These are phyloP conservation scores for Epinotia demarniana DNA, from an alignment of 2,888 invertebrate genomes.

Conservation along the genomic window DNA sequence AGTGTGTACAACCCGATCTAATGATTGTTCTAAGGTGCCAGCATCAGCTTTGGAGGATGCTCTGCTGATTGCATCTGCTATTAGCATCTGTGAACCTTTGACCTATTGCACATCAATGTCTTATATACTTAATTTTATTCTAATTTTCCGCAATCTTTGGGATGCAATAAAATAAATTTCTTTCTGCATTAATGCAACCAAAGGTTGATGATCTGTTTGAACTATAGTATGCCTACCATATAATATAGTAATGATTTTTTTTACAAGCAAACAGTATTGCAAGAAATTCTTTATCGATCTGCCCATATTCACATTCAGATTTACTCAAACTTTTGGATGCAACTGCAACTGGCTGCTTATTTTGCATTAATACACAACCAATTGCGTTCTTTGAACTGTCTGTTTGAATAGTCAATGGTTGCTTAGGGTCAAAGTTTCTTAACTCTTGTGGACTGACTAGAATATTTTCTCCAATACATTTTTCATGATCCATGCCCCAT, in stretches of 20 bases:
- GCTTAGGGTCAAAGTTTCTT: no score
- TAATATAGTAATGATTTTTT: constrained; percentile 15
- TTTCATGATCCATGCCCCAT: no score
- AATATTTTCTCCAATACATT: no score
- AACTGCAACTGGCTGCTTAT: constrained; percentile 23
- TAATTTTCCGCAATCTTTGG: constrained; percentile 15
- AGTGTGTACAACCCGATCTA: constrained; percentile 13
- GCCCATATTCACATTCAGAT: constrained; percentile 31
- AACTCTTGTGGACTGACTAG: no score
- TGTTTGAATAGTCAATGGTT: constrained; percentile 6
- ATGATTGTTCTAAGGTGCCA: constrained; percentile 5
- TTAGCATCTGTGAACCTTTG: constrained; percentile 22
- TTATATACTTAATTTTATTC: constrained; percentile 18
- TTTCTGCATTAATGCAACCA: constrained; percentile 20
- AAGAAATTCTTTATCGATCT: constrained; percentile 30
- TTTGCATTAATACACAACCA: constrained; percentile 24
- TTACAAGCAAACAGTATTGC: constrained; percentile 13
- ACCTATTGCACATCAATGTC: constrained; percentile 24
- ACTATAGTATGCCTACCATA: constrained; percentile 15
- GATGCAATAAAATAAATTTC: constrained; percentile 7
- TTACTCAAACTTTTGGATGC: constrained; percentile 23
- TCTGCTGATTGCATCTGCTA: constrained; percentile 11
- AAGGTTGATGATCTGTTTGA: constrained; percentile 19
- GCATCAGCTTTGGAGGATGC: constrained; percentile 23
- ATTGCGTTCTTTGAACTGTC: constrained; percentile 20